phyloP scores from a whole-genome alignment of 1,140 invertebrate genomes.

The Drosophila pachea region DNA sequence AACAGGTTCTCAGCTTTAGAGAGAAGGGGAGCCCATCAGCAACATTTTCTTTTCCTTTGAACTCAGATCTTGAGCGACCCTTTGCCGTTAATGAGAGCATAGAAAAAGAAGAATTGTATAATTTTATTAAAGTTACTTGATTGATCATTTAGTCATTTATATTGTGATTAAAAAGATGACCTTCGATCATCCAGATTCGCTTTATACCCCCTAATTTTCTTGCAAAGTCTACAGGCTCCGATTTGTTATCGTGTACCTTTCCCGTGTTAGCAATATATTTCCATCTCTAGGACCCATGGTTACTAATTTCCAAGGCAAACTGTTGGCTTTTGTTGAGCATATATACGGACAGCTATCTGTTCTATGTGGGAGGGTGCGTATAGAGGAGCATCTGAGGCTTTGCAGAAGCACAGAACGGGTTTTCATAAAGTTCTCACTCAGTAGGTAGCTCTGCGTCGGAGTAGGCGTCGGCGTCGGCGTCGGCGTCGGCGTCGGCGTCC shows the following conservation, averaged over 20 bases:
- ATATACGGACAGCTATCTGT: neutral
- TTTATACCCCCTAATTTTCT: neutral
- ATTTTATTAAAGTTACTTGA: no score
- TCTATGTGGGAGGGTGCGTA: neutral
- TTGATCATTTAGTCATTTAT: no score
- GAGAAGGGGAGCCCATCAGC: neutral
- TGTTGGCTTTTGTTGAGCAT: slow-evolving; percentile 1
- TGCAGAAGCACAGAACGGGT: slow-evolving; percentile 28
- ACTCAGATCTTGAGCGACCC: no score
- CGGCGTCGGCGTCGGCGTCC: neutral
- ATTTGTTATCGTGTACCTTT: no score
- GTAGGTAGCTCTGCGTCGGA: neutral
- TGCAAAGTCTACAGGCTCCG: no score
- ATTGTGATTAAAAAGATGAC: no score
- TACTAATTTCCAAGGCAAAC: slow-evolving; percentile 19
- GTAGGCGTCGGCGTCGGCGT: neutral
- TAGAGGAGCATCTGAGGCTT: neutral
- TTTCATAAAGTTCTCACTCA: slow-evolving; percentile 61
- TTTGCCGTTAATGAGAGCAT: no score
- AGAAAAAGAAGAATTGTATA: no score
- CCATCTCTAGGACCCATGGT: slow-evolving; percentile 32
- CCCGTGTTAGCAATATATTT: neutral
- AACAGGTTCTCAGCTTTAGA: neutral
- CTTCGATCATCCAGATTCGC: no score
- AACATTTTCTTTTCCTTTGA: neutral